Evolutionary conservation across 2,888 invertebrate species (phyloP), one percentile per base, ranked within the genome.

Genomic region (Cheilosia grossa): DNA sequence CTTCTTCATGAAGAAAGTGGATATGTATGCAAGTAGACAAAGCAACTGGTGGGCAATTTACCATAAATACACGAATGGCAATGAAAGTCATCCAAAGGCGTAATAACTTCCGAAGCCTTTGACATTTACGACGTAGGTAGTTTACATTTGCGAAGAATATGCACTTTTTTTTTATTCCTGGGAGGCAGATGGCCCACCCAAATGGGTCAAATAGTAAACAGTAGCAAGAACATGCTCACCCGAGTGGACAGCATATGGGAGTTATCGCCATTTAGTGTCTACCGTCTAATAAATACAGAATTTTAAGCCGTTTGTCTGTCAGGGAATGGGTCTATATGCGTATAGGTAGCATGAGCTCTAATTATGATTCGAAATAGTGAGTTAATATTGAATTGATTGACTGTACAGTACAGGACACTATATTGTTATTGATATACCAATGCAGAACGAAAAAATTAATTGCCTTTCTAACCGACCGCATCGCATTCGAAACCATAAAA

Each of bases 41-140:
- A 74, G 85, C 85, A 81, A 85, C 85, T 85, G 47, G 85, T 85
- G 47, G 81, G 24, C 75, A 75, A 72, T 85, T 67, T 81, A 77
- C 85, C 61, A 85, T 85, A 85, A 81, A 85, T 81, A 81, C 72
- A 44, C n/a, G 21, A 61, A 63, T 44, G 59, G 85, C 85, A 75
- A 85, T 85, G 85, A 85, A 85, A 81, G 77, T 85, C 85, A 51
- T 61, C 67, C 61, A 75, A 70, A 59, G 81, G 81, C 67, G 85
- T 77, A 85, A 85, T 85, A 85, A 85, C 81, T 85, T 63, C 61
- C 75, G 21, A 72, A 21, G 44, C 66, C 66, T 66, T 81, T 81
- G 83, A 81, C 80, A 74, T 83, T 83, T 53, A 82, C 82, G 78
- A 79, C 82, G 17, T 51, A 67, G 61, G 59, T 66, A 82, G 72